Evolutionary conservation across 2,797 vertebrate species (phyloP).

Genomic region (Lates japonicus): DNA sequence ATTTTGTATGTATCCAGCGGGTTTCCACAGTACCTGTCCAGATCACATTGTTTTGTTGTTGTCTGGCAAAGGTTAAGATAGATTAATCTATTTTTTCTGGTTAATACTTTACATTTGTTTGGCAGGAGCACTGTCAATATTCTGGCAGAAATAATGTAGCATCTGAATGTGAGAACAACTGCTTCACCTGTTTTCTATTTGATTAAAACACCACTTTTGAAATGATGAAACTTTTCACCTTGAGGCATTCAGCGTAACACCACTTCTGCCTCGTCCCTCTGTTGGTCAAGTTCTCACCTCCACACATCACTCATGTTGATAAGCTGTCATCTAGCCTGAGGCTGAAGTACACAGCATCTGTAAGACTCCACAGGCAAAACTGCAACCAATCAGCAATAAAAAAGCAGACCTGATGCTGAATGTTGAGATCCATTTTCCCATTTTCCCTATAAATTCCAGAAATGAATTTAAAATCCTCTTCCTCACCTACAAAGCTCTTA

Average conservation of each 20-base stretch:
- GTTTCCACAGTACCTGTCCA: too few relatives aligned
- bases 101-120: too few relatives aligned
- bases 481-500: too few relatives aligned
- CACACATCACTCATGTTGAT: constrained; percentile 4
- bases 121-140: background rate
- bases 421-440: too few relatives aligned
- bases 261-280: background rate
- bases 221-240: background rate
- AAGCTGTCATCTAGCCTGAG: constrained; percentile 7
- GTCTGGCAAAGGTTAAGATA: too few relatives aligned
- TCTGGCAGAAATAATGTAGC: background rate
- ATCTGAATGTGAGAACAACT: background rate
- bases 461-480: too few relatives aligned
- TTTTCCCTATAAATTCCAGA: too few relatives aligned
- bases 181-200: background rate
- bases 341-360: constrained; percentile 8
- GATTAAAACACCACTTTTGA: background rate
- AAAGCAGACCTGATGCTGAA: background rate
- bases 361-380: background rate
- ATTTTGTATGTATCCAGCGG: too few relatives aligned
- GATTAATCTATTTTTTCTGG: too few relatives aligned
- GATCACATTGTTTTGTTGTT: too few relatives aligned
- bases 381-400: background rate
- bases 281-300: background rate
- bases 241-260: background rate